These are phyloP conservation scores for Pongo pygmaeus DNA, from an alignment of 2,113 vertebrate genomes.

Conservation along the genomic window DNA sequence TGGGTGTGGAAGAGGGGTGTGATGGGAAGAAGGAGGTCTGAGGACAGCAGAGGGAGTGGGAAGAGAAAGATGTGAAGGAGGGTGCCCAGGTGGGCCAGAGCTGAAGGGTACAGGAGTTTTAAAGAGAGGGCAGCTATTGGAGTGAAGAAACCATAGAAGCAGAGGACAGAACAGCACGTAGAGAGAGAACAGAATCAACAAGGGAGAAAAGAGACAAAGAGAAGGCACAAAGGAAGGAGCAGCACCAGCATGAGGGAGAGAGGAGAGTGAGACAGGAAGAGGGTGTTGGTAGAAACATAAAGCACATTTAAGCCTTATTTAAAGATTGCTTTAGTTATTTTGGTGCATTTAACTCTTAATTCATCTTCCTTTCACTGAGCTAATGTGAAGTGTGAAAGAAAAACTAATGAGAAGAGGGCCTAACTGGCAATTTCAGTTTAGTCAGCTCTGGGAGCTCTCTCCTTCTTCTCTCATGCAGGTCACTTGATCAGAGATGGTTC, in stretches of 20 bases:
- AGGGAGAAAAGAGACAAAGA: neutral
- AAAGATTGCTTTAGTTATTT: constrained; percentile 70
- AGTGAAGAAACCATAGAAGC: neutral
- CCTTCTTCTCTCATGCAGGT: neutral
- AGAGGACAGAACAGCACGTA: fast-evolving
- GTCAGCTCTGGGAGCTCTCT: neutral
- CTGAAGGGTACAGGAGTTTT: neutral
- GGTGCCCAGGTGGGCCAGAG: neutral
- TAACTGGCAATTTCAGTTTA: constrained; percentile 49
- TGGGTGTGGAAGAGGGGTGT: neutral
- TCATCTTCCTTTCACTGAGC: constrained; percentile 65
- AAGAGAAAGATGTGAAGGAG: neutral
- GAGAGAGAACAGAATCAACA: neutral
- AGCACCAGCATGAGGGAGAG: neutral
- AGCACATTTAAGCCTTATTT: constrained; percentile 54
- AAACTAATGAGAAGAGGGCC: constrained; percentile 58
- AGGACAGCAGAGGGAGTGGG: neutral
- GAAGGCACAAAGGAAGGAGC: neutral
- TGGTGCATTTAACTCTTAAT: constrained; percentile 70
- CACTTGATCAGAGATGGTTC: constrained; percentile 43
- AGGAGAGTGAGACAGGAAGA: neutral
- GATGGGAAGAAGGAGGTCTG: neutral
- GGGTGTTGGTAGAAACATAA: neutral
- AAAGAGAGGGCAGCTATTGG: neutral
- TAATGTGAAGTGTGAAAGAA: constrained; percentile 67